phyloP scores from a whole-genome alignment of 2,113 vertebrate species.

The Epinephelus lanceolatus region DNA sequence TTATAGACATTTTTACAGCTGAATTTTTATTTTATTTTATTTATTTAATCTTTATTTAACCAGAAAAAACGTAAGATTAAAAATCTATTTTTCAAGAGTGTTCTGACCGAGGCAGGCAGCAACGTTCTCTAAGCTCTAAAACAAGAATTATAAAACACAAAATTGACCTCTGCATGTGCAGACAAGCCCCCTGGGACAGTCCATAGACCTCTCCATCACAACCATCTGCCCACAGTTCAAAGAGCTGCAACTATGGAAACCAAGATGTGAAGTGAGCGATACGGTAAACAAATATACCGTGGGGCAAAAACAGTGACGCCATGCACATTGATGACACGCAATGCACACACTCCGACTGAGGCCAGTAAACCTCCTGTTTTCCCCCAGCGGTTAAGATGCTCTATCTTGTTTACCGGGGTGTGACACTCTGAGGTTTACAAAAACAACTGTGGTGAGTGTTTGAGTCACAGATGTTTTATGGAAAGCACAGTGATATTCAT shows the following conservation, averaged over 20 bases:
- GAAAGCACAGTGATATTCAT: background rate
- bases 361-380: conserved; percentile 68
- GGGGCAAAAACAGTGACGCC: background rate
- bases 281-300: conserved; percentile 50
- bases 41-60: no score
- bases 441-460: conserved; percentile 32
- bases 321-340: conserved; percentile 30
- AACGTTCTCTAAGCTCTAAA: no score
- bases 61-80: no score
- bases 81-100: no score
- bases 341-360: conserved; percentile 45
- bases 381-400: conserved; percentile 56
- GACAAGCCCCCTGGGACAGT: background rate
- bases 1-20: background rate
- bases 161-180: background rate
- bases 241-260: conserved; percentile 29
- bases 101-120: no score
- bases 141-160: no score
- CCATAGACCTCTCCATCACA: background rate
- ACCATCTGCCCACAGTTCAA: conserved; percentile 34
- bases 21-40: no score
- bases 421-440: conserved; percentile 37
- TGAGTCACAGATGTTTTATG: background rate
- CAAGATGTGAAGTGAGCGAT: conserved; percentile 30
- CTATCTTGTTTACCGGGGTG: conserved; percentile 71